Evolutionary conservation across 92 coral and sea anemone genomes (phyloP).

Genomic region (Siderastrea siderea): DNA sequence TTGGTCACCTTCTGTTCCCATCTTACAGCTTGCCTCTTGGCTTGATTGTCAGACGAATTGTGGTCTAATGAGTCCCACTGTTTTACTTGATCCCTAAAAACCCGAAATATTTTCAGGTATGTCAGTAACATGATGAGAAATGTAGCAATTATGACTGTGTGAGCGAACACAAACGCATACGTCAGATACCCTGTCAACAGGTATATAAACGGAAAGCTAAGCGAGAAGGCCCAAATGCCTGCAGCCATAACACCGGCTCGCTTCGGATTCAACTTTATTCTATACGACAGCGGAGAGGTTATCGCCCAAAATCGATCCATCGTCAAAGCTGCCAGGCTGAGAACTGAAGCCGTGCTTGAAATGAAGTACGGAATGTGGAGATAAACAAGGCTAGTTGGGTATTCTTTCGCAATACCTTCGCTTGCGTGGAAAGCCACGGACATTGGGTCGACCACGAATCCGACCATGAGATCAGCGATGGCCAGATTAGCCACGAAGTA

Average conservation of each 20-base stretch:
- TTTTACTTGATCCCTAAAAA: slow-evolving; percentile 65
- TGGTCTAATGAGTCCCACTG: slow-evolving; percentile 69
- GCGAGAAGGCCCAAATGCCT: slow-evolving; percentile 87
- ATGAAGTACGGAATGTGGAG: slow-evolving; percentile 81
- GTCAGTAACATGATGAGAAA: slow-evolving; percentile 75
- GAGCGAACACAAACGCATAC: slow-evolving; percentile 81
- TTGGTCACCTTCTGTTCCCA: slow-evolving; percentile 92
- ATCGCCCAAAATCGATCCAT: slow-evolving; percentile 91
- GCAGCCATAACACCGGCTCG: slow-evolving; percentile 77
- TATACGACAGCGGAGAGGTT: slow-evolving; percentile 81
- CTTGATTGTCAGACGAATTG: slow-evolving; percentile 58
- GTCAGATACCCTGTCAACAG: slow-evolving; percentile 81
- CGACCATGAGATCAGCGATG: slow-evolving; percentile 77
- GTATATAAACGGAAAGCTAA: slow-evolving; percentile 79
- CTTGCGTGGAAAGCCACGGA: slow-evolving; percentile 65
- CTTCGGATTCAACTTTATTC: slow-evolving; percentile 78
- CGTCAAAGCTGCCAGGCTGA: slow-evolving; percentile 92
- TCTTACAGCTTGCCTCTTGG: slow-evolving; percentile 77
- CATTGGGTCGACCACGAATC: slow-evolving; percentile 76
- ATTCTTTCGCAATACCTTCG: slow-evolving; percentile 71
- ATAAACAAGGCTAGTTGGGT: slow-evolving; percentile 40
- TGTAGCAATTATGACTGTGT: slow-evolving; percentile 77
- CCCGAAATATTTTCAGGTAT: slow-evolving; percentile 76
- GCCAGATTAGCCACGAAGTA: slow-evolving; percentile 88
- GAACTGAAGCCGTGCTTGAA: slow-evolving; percentile 85